Base-by-base conservation (phyloP, 92 coral and sea anemone genomes). In the Paragorgia papillata region DNA sequence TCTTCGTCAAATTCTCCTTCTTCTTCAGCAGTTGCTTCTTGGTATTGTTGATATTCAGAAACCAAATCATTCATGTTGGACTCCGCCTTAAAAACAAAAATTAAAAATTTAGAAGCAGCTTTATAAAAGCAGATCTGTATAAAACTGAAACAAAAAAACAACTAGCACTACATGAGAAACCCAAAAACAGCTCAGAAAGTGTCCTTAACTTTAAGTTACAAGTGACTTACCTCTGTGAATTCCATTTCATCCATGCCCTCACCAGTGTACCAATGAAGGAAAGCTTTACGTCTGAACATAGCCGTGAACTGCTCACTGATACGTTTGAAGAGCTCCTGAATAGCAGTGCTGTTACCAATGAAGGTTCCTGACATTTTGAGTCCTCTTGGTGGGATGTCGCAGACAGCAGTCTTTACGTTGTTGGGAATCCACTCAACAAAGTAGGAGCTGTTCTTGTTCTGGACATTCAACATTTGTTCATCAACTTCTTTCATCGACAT, bases 261-360 rank as follows among this genome's bases (percentile, higher is more conserved):
- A 25, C 97, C 97, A 88, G 97, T 93, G 80, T 93, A 93, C 97
- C 97, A 93, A 84, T 93, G 97, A 85, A 93, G 87, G 97, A 93
- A 93, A 80, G 97, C 97, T 74, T 93, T 93, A 32, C 97, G 88
- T 84, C 97, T 86, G 86, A 93, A 93, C 97, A 93, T 93, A 86
- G 97, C 97, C n/a, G 97, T 93, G 83, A 93, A 93, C 79, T 93
- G 97, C 75, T 93, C 97, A 63, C 97, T 93, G 94, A 93, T 90
- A 15, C 97, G 89, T 85, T 93, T 93, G 89, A 93, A 93, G 77
- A 93, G 89, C 75, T 93, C 97, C 75, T 93, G 97, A 84, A 93
- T 93, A 43, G 97, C 96, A 73, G 97, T 93, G 90, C 97, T 93
- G 97, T 93, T 93, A 65, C 97, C 97, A 17, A 93, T 86, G 85